A percentile compares a stretch with the other conserved stretches of the same genome.
Evolutionary conservation across 1,140 invertebrate genomes (phyloP).

Genomic region (Atta texana): DNA sequence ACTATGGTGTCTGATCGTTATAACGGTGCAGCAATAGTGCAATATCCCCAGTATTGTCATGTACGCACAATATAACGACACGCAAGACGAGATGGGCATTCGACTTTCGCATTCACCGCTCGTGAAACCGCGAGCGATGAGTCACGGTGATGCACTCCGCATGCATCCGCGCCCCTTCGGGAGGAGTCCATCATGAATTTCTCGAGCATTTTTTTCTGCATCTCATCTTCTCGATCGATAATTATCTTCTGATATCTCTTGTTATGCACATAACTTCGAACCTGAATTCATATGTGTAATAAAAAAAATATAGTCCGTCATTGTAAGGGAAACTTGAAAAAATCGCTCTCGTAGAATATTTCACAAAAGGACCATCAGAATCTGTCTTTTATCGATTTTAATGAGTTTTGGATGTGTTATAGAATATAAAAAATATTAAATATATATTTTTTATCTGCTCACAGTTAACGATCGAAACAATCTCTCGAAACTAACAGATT

Average conservation of each 20-base stretch:
- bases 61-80: conserved; percentile 34
- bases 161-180: conserved; percentile 27
- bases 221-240: not conserved
- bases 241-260: not conserved
- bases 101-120: conserved; percentile 48
- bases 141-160: conserved; percentile 36
- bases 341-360: not conserved
- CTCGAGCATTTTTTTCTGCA: not conserved
- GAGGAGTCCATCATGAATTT: not conserved
- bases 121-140: conserved; percentile 48
- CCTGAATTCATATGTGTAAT: not conserved
- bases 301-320: not conserved
- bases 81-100: conserved; percentile 48
- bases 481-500: too few relatives aligned
- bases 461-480: too few relatives aligned
- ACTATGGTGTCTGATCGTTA: conserved; percentile 46
- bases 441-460: too few relatives aligned
- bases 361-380: too few relatives aligned
- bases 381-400: too few relatives aligned
- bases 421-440: too few relatives aligned
- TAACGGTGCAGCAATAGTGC: conserved; percentile 64
- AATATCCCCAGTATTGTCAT: conserved; percentile 52
- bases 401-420: too few relatives aligned
- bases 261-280: not conserved
- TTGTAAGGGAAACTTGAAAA: not conserved